phyloP scores from a whole-genome alignment of 2,113 vertebrate species.

The Proterorhinus semilunaris region DNA sequence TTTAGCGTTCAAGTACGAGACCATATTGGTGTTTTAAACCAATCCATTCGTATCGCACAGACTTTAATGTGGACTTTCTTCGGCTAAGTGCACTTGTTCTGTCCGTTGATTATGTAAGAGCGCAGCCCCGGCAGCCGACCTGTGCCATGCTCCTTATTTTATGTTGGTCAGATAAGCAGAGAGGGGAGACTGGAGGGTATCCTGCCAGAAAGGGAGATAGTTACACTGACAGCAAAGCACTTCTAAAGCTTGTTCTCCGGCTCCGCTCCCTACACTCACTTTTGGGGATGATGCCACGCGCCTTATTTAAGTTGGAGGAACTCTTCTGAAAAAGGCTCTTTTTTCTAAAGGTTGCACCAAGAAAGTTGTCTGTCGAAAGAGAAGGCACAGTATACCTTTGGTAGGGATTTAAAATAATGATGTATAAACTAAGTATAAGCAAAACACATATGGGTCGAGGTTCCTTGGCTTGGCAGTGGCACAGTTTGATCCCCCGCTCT shows the following conservation, averaged over 20 bases:
- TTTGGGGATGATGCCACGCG: background rate
- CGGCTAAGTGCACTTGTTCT: background rate
- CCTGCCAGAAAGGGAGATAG: background rate
- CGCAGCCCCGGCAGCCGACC: background rate
- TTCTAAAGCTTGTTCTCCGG: background rate
- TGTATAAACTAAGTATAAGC: no score
- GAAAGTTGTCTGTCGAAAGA: background rate
- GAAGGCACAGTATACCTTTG: background rate
- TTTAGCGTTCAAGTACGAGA: background rate
- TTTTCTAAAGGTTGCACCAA: background rate
- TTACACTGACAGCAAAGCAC: constrained; percentile 2
- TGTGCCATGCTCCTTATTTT: background rate
- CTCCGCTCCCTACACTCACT: background rate
- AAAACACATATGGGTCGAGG: no score
- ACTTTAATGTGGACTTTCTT: background rate
- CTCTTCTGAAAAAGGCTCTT: background rate
- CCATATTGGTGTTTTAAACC: background rate
- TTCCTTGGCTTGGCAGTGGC: no score
- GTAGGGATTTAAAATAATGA: no score
- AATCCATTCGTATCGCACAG: background rate
- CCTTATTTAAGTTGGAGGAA: background rate
- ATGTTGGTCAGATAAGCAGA: constrained; percentile 1
- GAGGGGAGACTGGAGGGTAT: background rate
- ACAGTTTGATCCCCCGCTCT: no score
- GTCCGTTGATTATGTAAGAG: constrained; percentile 1